Base-by-base conservation (phyloP, 2,888 invertebrate genomes). In the Argyra leucocephala region DNA sequence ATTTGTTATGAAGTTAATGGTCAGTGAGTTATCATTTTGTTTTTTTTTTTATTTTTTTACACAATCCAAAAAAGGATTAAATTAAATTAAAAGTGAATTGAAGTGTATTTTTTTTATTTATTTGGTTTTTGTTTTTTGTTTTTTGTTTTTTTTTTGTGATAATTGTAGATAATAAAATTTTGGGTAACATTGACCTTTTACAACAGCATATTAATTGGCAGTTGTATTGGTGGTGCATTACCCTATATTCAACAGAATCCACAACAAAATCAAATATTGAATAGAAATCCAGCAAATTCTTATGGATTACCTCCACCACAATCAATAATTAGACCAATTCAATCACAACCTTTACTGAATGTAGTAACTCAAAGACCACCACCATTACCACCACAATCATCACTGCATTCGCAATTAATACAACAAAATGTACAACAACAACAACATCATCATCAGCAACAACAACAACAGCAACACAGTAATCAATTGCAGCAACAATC, bases 1-100 rank as follows among this genome's bases (percentile, higher is more conserved):
- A 69, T 69, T 69, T 69, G 69, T 69, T 68, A 66, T 68, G 69
- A 67, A 69, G 68, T 68, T 68, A 68, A 67, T 63, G 68, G 68
- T 68, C 67, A 68, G 68, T 65, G 12, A 18, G 48, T 48, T 48
- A 18, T 48, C 5, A 15, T 15, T 48, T 48, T 48, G 7, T 5
- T 18, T 48, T 18, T 18, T 12, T 48, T 48, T 48, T 48, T 5
- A 18, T 48, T 57, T 57, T n/a, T 57, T 57, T 57, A 57, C 9
- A 57, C 3, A n/a, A 57, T 7, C 3, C 4, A 57, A 57, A n/a
- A 57, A 57, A 57, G 12, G 18, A 57, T 21, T 21, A 6, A 4
- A 21, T 21, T 57, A 21, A 58, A 58, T 22, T 58, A 22, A 60
- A 10, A 24, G 24, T 22, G 22, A 24, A 22, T 22, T 18, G 3